Base-by-base conservation (phyloP, 2,113 vertebrate species). In the Anarhynchus alexandrinus region DNA sequence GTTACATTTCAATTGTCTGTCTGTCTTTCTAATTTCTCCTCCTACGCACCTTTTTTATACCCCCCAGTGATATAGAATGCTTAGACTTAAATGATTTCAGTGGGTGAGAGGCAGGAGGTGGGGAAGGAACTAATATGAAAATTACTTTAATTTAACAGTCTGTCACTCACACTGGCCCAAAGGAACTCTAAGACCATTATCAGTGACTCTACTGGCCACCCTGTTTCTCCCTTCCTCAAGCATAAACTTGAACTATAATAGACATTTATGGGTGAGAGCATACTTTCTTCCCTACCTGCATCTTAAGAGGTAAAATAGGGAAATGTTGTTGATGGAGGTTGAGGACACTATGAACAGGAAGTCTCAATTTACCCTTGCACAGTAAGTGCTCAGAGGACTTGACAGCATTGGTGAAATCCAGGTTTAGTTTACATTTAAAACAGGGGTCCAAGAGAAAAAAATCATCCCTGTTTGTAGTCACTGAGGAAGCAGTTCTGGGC, bases 111-210 rank as follows among this genome's bases (percentile, higher is more conserved):
- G 79, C 83, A 88, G 76, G 83, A 95, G 79, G 51, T 90, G 74
- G 83, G 79, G 69, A 95, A 77, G 73, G 65, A 92, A 87, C 91
- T 94, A 90, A 93, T 93, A 87, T 34, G 88, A 92, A 96, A 93
- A 92, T 92, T 87, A 81, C 88, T 82, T 94, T 82, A 70, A 82
- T 94, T 87, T 90, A 85, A 74, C 80, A 93, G 62, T 90, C 70
- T 92, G 80, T 91, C 91, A 86, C 59, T 97, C 66, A 89, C 15
- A 32, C 9, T 66, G 59, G 84, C 86, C 81, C 62, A 90, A 72
- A 95, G 85, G 84, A 94, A 42, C 81, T 87, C 81, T 87, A 82
- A 87, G 66, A 85, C 71, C 42, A 43, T 88, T 93, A 88, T 64
- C 62, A 77, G 67, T 80, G 89, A 93, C 93, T 82, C 58, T 86